A percentile compares a stretch with the other conserved stretches of the same genome.
phyloP scores from a whole-genome alignment of 2,113 vertebrate genomes.

The Rhipidura dahli region DNA sequence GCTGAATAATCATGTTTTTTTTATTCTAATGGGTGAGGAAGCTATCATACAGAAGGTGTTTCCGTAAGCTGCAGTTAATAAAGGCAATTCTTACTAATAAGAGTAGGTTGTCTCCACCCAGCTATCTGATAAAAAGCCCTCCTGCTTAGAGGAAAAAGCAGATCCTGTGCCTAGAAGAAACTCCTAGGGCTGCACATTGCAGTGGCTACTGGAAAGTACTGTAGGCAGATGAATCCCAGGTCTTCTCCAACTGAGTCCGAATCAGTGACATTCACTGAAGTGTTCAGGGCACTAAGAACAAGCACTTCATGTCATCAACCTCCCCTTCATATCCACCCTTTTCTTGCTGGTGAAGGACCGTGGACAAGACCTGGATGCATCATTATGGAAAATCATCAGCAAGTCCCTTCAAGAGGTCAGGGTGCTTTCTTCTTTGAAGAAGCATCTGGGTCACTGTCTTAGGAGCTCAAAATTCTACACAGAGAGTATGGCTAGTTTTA shows the following conservation, averaged over 20 bases:
- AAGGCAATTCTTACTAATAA: constrained; percentile 40
- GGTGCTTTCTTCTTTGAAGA: neutral
- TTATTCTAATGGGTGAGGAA: constrained; percentile 28
- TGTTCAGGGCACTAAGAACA: neutral
- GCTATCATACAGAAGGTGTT: constrained; percentile 42
- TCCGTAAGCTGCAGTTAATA: constrained; percentile 24
- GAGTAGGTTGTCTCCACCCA: neutral
- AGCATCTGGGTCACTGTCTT: neutral
- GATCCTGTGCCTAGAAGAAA: neutral
- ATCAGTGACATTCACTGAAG: neutral
- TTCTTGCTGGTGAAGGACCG: constrained; percentile 16
- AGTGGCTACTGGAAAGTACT: neutral
- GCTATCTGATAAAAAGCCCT: constrained; percentile 2
- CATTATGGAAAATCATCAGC: neutral
- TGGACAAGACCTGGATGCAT: neutral
- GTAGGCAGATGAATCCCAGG: neutral
- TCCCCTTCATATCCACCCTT: neutral
- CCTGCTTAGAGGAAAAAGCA: constrained; percentile 2
- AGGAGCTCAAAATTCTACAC: neutral
- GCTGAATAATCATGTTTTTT: constrained; percentile 45
- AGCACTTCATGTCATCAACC: neutral
- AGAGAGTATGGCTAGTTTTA: neutral
- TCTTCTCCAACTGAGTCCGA: neutral
- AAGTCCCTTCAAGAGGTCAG: neutral
- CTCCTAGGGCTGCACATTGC: neutral